Conservation (phyloP, 2,888 invertebrate genomes). For the Lycophotia porphyrea region DNA sequence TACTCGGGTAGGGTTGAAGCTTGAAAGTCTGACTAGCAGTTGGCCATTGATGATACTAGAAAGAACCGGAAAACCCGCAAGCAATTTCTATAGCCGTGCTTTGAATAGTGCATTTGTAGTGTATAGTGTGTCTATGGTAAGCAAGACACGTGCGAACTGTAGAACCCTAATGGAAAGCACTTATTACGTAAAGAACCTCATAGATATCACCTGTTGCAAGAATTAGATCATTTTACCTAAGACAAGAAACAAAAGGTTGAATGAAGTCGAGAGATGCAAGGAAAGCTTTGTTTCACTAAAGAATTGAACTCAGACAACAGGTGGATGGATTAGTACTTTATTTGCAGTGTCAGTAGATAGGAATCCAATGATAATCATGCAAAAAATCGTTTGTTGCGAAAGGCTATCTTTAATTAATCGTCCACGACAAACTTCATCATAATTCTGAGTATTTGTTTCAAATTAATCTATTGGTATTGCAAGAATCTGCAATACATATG, state of each 20-base stretch:
- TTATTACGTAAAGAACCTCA: slow-evolving; percentile 8
- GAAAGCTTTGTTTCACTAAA: background rate
- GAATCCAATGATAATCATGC: background rate
- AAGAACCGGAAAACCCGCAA: slow-evolving; percentile 13
- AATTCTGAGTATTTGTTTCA: background rate
- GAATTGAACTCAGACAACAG: background rate
- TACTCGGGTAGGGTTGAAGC: too few relatives aligned
- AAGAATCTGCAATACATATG: slow-evolving; percentile 8
- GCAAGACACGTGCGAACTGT: slow-evolving; percentile 12
- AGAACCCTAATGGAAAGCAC: slow-evolving; percentile 31
- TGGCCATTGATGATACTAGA: slow-evolving; percentile 18
- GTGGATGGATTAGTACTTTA: slow-evolving; percentile 2
- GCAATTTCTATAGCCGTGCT: slow-evolving; percentile 24
- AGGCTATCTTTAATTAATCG: background rate
- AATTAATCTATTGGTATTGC: background rate
- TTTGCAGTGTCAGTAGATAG: background rate
- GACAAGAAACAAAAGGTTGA: slow-evolving; percentile 12
- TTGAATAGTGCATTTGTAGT: slow-evolving; percentile 34
- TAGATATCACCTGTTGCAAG: slow-evolving; percentile 25
- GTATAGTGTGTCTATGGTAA: background rate
- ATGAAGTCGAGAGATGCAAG: background rate
- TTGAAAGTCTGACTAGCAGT: too few relatives aligned
- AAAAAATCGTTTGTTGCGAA: background rate
- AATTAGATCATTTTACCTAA: slow-evolving; percentile 29
- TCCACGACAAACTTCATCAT: background rate